These are phyloP conservation scores for Lasioglossum leucozonium DNA, from an alignment of 2,888 invertebrate genomes.

Conservation along the genomic window DNA sequence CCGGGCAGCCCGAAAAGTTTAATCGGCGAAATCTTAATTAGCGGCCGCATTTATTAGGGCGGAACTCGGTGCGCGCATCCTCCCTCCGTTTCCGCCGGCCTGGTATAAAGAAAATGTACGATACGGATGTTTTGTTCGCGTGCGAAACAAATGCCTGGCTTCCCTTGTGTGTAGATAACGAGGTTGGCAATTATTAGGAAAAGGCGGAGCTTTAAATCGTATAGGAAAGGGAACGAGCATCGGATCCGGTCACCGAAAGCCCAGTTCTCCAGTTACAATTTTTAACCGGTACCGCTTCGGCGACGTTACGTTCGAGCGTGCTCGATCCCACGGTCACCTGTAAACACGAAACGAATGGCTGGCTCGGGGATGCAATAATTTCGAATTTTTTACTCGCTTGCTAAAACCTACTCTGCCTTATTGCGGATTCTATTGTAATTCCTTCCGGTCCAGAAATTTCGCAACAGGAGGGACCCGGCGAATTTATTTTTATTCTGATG, in stretches of 20 bases:
- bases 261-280: conserved; percentile 23
- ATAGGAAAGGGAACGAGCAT: background rate
- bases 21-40: conserved; percentile 63
- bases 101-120: conserved; percentile 37
- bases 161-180: conserved; percentile 49
- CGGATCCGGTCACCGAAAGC: background rate
- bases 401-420: background rate
- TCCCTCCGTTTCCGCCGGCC: conserved; percentile 13
- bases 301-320: background rate
- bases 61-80: conserved; percentile 42
- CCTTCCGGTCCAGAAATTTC: background rate
- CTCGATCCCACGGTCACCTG: background rate
- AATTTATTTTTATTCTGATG: background rate
- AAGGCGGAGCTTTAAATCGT: conserved; percentile 21
- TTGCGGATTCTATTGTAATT: background rate
- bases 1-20: conserved; percentile 38
- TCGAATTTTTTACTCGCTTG: background rate
- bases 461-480: background rate
- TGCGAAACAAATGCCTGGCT: conserved; percentile 42
- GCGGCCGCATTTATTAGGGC: conserved; percentile 59
- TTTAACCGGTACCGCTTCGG: conserved; percentile 19
- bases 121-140: conserved; percentile 37
- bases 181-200: conserved; percentile 54
- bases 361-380: background rate
- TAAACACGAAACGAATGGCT: background rate